Evolutionary conservation across 2,797 vertebrate species (phyloP).

Genomic region (Sebastes variabilis): DNA sequence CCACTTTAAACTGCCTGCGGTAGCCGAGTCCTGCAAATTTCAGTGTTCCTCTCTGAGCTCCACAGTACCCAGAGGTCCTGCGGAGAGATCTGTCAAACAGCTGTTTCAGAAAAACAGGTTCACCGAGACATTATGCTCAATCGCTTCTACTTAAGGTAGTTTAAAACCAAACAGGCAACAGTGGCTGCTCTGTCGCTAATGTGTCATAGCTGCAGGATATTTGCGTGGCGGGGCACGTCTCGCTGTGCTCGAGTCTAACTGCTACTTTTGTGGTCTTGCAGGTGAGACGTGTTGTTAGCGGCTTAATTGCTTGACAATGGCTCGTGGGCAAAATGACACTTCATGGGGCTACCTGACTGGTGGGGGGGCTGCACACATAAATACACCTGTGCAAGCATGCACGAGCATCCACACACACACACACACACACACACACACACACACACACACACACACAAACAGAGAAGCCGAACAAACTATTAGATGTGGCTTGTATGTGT

Average conservation of each 20-base stretch:
- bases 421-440: too few relatives aligned
- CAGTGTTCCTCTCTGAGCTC: not conserved
- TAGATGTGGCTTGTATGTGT: conserved; percentile 19
- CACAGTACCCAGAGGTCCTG: not conserved
- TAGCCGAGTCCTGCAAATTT: not conserved
- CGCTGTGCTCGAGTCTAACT: not conserved
- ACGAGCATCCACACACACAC: not conserved
- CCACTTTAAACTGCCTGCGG: not conserved
- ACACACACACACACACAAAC: not conserved
- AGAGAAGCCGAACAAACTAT: not conserved
- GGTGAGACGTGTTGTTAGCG: not conserved
- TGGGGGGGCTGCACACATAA: not conserved
- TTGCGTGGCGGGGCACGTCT: conserved; percentile 35
- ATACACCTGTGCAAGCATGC: not conserved
- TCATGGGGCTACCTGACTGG: not conserved
- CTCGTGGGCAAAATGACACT: not conserved
- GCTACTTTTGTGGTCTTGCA: conserved; percentile 4
- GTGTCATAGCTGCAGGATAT: conserved; percentile 52
- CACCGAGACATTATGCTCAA: not conserved
- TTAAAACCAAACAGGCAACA: conserved; percentile 5
- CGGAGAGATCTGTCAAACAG: conserved; percentile 23
- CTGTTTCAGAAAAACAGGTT: conserved; percentile 38
- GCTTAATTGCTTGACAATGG: not conserved
- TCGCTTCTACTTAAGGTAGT: not conserved
- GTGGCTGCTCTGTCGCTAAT: conserved; percentile 24